Percentiles rank a stretch among this genome's conserved stretches.
phyloP scores from a whole-genome alignment of 2,113 vertebrate species.

The Morone saxatilis region DNA sequence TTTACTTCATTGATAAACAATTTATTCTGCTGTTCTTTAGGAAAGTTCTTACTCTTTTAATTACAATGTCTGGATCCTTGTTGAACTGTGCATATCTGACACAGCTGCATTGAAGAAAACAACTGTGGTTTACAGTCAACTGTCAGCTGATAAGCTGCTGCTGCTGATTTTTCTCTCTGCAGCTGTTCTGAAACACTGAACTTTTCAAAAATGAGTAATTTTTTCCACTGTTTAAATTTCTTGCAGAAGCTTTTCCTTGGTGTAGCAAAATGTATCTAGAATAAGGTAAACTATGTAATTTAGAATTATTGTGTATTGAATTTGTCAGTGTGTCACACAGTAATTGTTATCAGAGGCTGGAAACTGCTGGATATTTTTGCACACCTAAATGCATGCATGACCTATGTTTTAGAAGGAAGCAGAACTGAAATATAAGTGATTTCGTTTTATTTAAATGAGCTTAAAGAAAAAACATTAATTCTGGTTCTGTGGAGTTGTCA shows the following conservation, averaged over 20 bases:
- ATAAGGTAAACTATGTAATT: not conserved
- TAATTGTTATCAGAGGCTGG: not conserved
- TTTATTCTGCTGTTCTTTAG: not conserved
- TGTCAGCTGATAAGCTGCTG: slow-evolving; percentile 24
- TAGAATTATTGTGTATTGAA: not conserved
- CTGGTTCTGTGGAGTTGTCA: too few species aligned
- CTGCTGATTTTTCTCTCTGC: slow-evolving; percentile 23
- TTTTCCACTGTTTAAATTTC: not conserved
- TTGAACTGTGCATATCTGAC: not conserved
- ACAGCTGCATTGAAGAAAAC: not conserved
- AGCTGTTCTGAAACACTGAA: not conserved
- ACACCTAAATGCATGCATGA: too few species aligned
- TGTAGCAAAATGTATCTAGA: not conserved
- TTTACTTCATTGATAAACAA: not conserved
- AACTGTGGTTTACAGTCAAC: not conserved
- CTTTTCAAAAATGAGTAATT: not conserved
- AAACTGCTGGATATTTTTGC: too few species aligned
- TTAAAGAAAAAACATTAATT: too few species aligned
- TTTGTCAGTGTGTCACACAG: not conserved
- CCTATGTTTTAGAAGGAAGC: too few species aligned
- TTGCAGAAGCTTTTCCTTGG: not conserved
- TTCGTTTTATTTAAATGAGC: too few species aligned
- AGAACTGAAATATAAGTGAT: too few species aligned
- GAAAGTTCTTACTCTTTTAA: not conserved
- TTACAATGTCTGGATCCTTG: not conserved